These are phyloP conservation scores for Formica aserva DNA, from an alignment of 2,888 invertebrate species.

Conservation along the genomic window DNA sequence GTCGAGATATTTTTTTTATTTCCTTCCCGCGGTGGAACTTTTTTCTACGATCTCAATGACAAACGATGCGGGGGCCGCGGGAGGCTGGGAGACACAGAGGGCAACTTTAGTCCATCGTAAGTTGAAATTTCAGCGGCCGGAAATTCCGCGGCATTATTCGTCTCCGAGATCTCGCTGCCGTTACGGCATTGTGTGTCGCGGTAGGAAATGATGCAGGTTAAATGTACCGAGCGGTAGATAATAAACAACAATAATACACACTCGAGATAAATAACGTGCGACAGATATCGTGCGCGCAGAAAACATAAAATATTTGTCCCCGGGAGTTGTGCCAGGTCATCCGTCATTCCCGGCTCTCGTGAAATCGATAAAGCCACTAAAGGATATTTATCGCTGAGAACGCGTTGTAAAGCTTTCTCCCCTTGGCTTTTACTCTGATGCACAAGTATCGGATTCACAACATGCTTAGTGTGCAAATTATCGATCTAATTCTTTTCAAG, in stretches of 20 bases:
- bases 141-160: constrained; percentile 66
- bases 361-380: constrained; percentile 73
- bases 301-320: constrained; percentile 77
- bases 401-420: constrained; percentile 22
- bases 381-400: constrained; percentile 49
- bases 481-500: not conserved
- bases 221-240: constrained; percentile 83
- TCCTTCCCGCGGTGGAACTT: constrained; percentile 8
- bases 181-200: constrained; percentile 60
- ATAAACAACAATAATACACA: constrained; percentile 83
- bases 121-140: constrained; percentile 61
- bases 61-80: constrained; percentile 40
- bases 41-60: constrained; percentile 41
- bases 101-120: constrained; percentile 52
- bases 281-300: constrained; percentile 71
- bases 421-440: not conserved
- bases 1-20: constrained; percentile 42
- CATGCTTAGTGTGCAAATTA: not conserved
- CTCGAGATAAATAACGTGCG: constrained; percentile 80
- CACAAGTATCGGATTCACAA: not conserved
- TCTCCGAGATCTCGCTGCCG: constrained; percentile 58
- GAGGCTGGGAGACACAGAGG: constrained; percentile 25
- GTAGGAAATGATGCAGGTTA: constrained; percentile 80
- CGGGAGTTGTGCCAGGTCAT: constrained; percentile 71
- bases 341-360: constrained; percentile 72